Evolutionary conservation across 2,113 vertebrate genomes (phyloP), one percentile per base, ranked within the genome.

Genomic region (Dolichallabes microphthalmus): DNA sequence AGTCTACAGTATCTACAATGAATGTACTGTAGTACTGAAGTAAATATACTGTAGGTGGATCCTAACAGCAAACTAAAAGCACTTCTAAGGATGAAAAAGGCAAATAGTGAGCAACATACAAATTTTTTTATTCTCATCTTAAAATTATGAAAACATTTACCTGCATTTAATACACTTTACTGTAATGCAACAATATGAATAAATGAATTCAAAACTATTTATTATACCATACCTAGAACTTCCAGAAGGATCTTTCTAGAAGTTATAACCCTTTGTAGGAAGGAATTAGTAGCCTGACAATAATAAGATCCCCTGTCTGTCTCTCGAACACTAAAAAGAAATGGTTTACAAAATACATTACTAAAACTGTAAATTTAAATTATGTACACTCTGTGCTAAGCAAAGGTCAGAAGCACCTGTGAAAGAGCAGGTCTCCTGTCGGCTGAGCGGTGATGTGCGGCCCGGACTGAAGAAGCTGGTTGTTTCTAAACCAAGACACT

Each of bases 401-500:
- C 35, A 35, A 63, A 45, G 8, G 57, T 74, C 8, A 63, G 3
- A 4, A 7, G 68, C 45, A 95, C 95, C 94, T 94, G 79, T 91
- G 84, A 85, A 95, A 91, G 86, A 92, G 87, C 22, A 95, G 93
- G 87, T 95, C 92, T 89, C 95, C 95, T 1, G 27, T 90, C 9
- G 91, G 84, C 68, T 89, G 88, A 61, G 89, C 69, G 25, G 82
- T 85, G 1, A 88, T 13, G 76, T 89, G 88, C 5, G 78, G 84
- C 77, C 71, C 77, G 0, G 80, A 85, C 17, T 15, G 39, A 14
- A 95, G 89, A 8, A 89, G 88, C 11, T 76, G 84, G 88, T 90
- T 92, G 91, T 94, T 91, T 89, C 90, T 94, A 89, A 94, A 95
- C 95, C 94, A 95, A 88, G 92, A 86, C 39, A 95, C 88, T 32